phyloP scores from a whole-genome alignment of 2,888 invertebrate genomes.

The Malacosoma neustria region DNA sequence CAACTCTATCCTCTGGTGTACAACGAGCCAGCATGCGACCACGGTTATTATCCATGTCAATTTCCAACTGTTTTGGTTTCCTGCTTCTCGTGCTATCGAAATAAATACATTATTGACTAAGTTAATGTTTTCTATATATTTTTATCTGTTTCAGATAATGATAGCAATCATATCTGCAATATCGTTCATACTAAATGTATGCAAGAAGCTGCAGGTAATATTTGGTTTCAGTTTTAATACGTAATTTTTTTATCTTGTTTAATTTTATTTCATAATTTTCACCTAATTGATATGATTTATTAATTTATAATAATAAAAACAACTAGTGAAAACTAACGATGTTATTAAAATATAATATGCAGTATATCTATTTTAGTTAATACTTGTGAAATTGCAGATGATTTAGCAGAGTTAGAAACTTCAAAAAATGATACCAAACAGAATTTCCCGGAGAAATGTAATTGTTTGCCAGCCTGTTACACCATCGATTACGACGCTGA shows the following conservation, averaged over 20 bases:
- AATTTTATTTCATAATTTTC: neutral
- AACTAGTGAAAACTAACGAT: neutral
- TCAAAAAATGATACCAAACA: neutral
- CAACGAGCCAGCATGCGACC: too few relatives aligned
- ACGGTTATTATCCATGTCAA: too few relatives aligned
- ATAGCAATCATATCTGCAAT: neutral
- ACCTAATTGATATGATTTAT: neutral
- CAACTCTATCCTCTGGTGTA: too few relatives aligned
- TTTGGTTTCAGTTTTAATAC: neutral
- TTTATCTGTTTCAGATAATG: neutral
- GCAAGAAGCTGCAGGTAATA: neutral
- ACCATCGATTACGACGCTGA: neutral
- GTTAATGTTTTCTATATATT: too few relatives aligned
- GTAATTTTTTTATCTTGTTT: neutral
- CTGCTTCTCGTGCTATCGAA: too few relatives aligned
- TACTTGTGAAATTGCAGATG: neutral
- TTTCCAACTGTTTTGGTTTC: too few relatives aligned
- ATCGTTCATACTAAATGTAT: slow-evolving; percentile 1
- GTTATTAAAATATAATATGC: neutral
- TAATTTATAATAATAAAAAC: neutral
- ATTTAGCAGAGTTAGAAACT: neutral
- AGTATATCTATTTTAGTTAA: neutral
- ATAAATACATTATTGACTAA: too few relatives aligned
- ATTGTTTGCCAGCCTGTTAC: neutral
- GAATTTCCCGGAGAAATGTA: neutral